Evolutionary conservation across 2,113 vertebrate species (phyloP).

Genomic region (Eublepharis macularius): DNA sequence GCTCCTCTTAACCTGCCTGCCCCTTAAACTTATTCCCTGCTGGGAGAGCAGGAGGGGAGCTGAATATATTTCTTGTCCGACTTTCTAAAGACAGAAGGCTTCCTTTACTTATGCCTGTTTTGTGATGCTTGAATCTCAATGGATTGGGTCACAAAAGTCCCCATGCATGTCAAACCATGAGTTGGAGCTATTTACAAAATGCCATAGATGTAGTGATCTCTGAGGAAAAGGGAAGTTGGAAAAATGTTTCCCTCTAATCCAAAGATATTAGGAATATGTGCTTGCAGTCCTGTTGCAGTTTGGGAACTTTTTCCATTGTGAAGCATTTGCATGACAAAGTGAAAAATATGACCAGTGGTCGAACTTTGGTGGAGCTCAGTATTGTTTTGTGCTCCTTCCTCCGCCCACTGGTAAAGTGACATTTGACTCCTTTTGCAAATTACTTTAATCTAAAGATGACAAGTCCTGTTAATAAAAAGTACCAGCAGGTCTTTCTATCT

Average conservation of each 20-base stretch:
- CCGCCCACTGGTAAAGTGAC: constrained; percentile 37
- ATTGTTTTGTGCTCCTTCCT: not conserved
- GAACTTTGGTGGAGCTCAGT: not conserved
- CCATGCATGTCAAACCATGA: not conserved
- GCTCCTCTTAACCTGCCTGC: constrained; percentile 54
- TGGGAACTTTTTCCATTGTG: not conserved
- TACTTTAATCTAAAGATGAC: constrained; percentile 70
- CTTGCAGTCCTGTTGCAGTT: constrained; percentile 36
- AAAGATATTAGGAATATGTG: not conserved
- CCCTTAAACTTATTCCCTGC: constrained; percentile 31
- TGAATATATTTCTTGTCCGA: constrained; percentile 18
- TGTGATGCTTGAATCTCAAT: constrained; percentile 5
- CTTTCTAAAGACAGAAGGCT: constrained; percentile 28
- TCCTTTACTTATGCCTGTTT: constrained; percentile 16
- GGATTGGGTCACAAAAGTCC: constrained; percentile 5
- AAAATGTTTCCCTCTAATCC: not conserved
- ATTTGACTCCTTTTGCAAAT: constrained; percentile 53
- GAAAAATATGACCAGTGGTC: not conserved
- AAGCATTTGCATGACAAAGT: not conserved
- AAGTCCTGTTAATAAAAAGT: constrained; percentile 51
- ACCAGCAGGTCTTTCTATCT: constrained; percentile 50
- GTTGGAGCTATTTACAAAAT: not conserved
- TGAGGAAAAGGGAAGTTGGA: constrained; percentile 12
- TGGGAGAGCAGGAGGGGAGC: constrained; percentile 24
- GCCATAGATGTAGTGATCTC: not conserved